Conservation (phyloP, 2,113 vertebrate species). For the Prinia subflava region DNA sequence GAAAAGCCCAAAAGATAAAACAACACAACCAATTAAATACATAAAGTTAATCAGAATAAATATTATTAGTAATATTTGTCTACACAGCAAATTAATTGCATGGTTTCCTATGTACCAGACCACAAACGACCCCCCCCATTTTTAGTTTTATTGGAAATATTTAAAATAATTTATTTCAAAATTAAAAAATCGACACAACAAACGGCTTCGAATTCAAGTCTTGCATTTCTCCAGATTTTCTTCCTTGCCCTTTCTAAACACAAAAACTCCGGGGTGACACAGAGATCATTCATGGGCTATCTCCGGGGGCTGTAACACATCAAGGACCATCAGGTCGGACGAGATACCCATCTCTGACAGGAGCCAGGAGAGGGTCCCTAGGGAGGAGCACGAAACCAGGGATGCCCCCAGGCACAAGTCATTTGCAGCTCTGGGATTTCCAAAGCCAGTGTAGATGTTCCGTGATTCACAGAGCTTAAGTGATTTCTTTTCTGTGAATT, state of each 20-base stretch:
- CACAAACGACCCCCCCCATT: fast-evolving
- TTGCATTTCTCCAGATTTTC: neutral
- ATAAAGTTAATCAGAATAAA: neutral
- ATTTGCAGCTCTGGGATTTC: neutral
- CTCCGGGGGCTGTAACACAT: neutral
- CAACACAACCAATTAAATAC: neutral
- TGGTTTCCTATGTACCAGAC: neutral
- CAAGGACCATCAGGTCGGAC: neutral
- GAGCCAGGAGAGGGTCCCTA: neutral
- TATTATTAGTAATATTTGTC: neutral
- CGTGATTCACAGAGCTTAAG: neutral
- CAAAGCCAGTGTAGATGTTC: neutral
- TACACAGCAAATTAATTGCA: neutral
- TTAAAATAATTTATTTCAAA: neutral
- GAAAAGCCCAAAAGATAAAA: neutral
- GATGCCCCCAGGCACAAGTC: neutral
- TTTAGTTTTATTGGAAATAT: neutral
- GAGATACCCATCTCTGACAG: neutral
- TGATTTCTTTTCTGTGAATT: neutral
- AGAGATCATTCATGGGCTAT: neutral
- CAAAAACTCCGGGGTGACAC: neutral
- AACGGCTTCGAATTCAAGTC: neutral
- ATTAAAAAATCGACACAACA: neutral
- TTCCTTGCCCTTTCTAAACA: neutral
- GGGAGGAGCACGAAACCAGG: neutral